Base-by-base conservation (phyloP, 2,888 invertebrate genomes). In the Labia minor region DNA sequence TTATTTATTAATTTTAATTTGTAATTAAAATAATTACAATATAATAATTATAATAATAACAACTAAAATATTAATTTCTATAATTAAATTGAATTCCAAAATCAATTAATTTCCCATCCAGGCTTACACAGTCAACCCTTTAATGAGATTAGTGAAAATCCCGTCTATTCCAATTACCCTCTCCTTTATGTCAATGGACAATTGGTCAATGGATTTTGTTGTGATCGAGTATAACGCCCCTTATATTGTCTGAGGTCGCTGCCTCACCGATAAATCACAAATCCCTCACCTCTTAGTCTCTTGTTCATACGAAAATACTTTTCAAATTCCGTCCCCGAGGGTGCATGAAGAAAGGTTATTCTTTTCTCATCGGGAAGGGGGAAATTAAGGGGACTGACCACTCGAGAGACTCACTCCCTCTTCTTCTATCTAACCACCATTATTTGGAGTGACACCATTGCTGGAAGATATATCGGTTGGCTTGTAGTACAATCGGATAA, bases 221-320 rank as follows among this genome's bases (percentile, higher is more conserved):
- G 49, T 49, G 49, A 49, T 49, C 14, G 49, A 11, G 49, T 49
- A 49, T 49, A 49, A 49, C 49, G 49, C 49, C 49, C 49, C 49
- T 49, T 16, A 49, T 16, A 49, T 49, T 49, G 49, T 49, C 49
- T 14, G 49, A 49, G 49, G 49, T 49, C 49, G 49, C 16, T 49
- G 49, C 49, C 3, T 8, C 49, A 16, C 49, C 49, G 49, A 49
- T 49, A 49, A 49, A 49, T 49, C 49, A 49, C 49, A 49, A 16
- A 6, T 33, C 6, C 33, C 33, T 11, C 33, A 6, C 33, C 49
- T 14, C 49, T 14, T 16, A 11, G 6, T 16, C n/a, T n/a, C 49
- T 49, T n/a, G 49, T 14, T 14, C 16, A 11, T 4, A 4, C 49
- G 49, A 49, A 49, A 33, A 49, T 49, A 8, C 49, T 16, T 49